Base-by-base conservation (phyloP, 2,888 invertebrate genomes). In the Epirrhoe tristata region DNA sequence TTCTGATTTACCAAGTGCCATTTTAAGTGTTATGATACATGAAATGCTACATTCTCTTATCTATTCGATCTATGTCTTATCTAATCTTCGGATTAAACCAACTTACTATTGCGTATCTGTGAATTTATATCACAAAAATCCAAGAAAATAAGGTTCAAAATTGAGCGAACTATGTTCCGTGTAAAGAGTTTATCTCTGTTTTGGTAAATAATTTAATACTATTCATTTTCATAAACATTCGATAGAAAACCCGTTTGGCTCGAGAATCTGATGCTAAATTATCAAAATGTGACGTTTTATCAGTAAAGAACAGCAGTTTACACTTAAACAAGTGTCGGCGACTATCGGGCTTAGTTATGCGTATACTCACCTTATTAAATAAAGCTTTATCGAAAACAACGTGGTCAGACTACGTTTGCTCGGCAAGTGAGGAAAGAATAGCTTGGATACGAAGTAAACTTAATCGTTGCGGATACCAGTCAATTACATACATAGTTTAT, bases 201-300 rank as follows among this genome's bases (percentile, higher is more conserved):
- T 74, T 64, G 70, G 78, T 78, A 79, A 78, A 80, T 80, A 80
- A 81, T 78, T 77, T 83, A 81, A 84, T 80, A 76, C 72, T 74
- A 77, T 80, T 82, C 79, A 82, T 84, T 84, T 81, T 80, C 79
- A 80, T 81, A 77, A 74, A 70, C 71, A 68, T 75, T 80, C 76
- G 81, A 82, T 82, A 80, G 71, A 60, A 76, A 85, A 87, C 87
- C 76, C 65, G 84, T 86, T 83, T 75, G 57, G 67, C 72, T 75
- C 70, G 75, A 70, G 72, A 72, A 72, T 78, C 75, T 82, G 80
- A 82, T 77, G 86, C 82, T 90, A 89, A 88, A 90, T 91, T 90
- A 93, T 93, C 89, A 74, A 89, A 90, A 91, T 91, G 91, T 88
- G 88, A 88, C 85, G 79, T 84, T 84, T 91, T 91, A 92, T 92